phyloP scores from a whole-genome alignment of 2,113 vertebrate genomes.

The Clarias batrachus region DNA sequence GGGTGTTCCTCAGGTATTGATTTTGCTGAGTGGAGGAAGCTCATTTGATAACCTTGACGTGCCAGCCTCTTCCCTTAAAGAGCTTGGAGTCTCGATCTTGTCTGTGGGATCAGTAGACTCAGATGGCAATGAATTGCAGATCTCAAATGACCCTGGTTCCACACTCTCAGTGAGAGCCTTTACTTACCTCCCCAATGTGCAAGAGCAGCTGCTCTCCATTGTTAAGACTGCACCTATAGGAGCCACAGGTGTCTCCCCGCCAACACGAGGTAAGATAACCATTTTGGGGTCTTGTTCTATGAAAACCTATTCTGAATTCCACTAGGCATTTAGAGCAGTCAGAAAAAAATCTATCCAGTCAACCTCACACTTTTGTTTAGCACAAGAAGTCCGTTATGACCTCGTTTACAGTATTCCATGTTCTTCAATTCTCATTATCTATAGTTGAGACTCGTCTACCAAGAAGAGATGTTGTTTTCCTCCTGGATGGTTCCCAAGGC shows the following conservation, averaged over 20 bases:
- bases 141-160: constrained; percentile 50
- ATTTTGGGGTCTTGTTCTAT: background rate
- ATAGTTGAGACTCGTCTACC: constrained; percentile 8
- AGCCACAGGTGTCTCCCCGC: background rate
- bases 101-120: constrained; percentile 49
- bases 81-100: constrained; percentile 52
- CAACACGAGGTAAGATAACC: background rate
- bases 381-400: background rate
- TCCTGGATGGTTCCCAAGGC: constrained; percentile 55
- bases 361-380: constrained; percentile 5
- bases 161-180: constrained; percentile 54
- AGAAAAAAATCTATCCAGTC: constrained; percentile 2
- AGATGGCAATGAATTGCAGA: constrained; percentile 60
- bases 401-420: background rate
- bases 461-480: constrained; percentile 51
- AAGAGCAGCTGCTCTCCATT: constrained; percentile 38
- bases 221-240: background rate
- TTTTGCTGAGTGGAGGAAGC: constrained; percentile 53
- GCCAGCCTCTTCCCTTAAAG: constrained; percentile 50
- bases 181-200: constrained; percentile 51
- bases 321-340: background rate
- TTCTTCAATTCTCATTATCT: background rate
- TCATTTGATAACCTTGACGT: constrained; percentile 49
- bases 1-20: constrained; percentile 53
- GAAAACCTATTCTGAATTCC: background rate